Evolutionary conservation across 2,113 vertebrate genomes (phyloP).

Genomic region (Corythornis cristatus): DNA sequence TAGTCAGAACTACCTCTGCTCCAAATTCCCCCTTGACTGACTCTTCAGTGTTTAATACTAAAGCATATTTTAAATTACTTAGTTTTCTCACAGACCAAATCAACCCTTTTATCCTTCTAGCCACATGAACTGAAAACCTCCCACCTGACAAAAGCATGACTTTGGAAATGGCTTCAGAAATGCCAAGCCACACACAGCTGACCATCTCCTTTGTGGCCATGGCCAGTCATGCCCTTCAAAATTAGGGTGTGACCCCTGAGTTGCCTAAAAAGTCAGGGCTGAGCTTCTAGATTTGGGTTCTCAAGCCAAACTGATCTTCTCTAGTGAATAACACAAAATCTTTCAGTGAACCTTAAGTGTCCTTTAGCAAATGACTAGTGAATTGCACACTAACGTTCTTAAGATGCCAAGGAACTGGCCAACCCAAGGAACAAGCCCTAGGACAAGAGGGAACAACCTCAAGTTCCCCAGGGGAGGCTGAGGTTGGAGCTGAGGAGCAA

Average conservation of each 20-base stretch:
- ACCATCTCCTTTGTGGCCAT: neutral
- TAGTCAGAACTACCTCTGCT: neutral
- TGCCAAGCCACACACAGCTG: neutral
- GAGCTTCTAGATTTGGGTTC: neutral
- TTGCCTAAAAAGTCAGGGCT: neutral
- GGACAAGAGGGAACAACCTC: too few species aligned
- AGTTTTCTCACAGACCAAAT: neutral
- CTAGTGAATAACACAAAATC: neutral
- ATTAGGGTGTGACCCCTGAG: neutral
- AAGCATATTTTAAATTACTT: neutral
- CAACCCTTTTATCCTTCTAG: neutral
- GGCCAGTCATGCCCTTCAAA: neutral
- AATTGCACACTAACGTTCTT: neutral
- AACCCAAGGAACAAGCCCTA: neutral
- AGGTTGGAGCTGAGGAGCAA: too few species aligned
- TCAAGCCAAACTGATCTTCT: slow-evolving; percentile 5
- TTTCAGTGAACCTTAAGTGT: neutral
- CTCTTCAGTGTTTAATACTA: neutral
- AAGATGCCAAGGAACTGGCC: neutral
- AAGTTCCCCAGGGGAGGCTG: too few species aligned
- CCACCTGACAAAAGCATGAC: neutral
- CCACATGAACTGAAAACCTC: neutral
- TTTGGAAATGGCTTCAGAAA: neutral
- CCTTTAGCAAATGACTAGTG: neutral
- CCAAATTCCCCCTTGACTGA: neutral